phyloP scores from a whole-genome alignment of 2,888 invertebrate genomes.

The Chrysina gloriosa region DNA sequence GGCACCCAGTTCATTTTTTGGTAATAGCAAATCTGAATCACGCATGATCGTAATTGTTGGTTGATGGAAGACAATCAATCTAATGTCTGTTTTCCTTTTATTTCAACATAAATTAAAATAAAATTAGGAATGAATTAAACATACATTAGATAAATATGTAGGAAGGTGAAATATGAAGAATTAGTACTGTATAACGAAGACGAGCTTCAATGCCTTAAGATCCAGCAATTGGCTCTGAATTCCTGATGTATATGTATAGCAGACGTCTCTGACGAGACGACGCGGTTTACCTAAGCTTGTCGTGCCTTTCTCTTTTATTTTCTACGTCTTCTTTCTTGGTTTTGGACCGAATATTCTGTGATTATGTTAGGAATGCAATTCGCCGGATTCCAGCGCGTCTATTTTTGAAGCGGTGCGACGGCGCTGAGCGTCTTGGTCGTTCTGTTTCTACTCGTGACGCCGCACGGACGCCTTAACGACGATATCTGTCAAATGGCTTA shows the following conservation, averaged over 20 bases:
- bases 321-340: slow-evolving; percentile 28
- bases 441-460: slow-evolving; percentile 29
- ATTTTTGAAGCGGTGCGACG: slow-evolving; percentile 44
- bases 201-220: background rate
- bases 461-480: slow-evolving; percentile 23
- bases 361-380: slow-evolving; percentile 38
- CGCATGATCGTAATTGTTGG: no score
- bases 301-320: slow-evolving; percentile 1
- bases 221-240: background rate
- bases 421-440: slow-evolving; percentile 22
- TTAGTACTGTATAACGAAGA: no score
- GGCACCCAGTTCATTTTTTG: background rate
- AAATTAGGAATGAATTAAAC: no score
- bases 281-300: background rate
- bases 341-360: slow-evolving; percentile 30
- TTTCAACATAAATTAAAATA: no score
- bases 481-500: slow-evolving; percentile 37
- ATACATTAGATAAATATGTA: no score
- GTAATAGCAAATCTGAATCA: slow-evolving; percentile 22
- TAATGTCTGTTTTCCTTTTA: no score
- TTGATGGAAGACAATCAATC: no score
- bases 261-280: background rate
- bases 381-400: slow-evolving; percentile 46
- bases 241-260: background rate
- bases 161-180: no score